Evolutionary conservation across 2,888 invertebrate genomes (phyloP), one percentile per base, ranked within the genome.

Genomic region (Prosopocoilus inquinatus): DNA sequence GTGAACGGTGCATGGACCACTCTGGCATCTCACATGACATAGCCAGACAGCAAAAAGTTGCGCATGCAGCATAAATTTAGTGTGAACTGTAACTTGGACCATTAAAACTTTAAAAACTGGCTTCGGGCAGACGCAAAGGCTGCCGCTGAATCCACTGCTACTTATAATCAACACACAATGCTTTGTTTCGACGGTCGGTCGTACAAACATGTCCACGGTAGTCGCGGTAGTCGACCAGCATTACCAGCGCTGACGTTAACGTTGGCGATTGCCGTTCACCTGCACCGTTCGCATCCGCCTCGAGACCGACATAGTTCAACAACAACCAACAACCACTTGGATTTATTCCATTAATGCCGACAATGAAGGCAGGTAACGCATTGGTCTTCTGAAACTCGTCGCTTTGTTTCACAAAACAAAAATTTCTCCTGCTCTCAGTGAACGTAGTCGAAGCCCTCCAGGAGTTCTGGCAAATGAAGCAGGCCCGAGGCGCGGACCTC

Each of bases 381-480:
- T 48, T 53, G 34, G 8, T 38, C 38, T 5, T 38, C 13, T 13
- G 11, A 7, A 16, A 20, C 43, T 43, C 13, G 9, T 43, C 20
- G 43, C 41, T 43, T 41, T 9, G 12, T 43, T 44, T 43, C 13
- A 43, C 41, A 12, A 28, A 28, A 28, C 9, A 20, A 9, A 33
- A 16, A 28, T 47, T 16, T 34, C 16, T 36, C 16, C 34, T 48
- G n/a, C 58, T 79, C 80, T 43, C 82, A 89, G 95, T 96, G 66
- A 95, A 96, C 80, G 95, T 96, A 60, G 95, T 96, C 55, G 95
- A 96, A 79, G 95, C 95, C 7, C 81, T 96, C 55, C 95, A 96
- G 78, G 95, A 96, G 80, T 96, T 96, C 79, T 96, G 96, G 96
- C 94, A 95, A 81, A 93, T 94, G 92, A 96, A 96, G 79, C 91